Evolutionary conservation across 2,888 invertebrate species (phyloP).

Genomic region (Idaea straminata): DNA sequence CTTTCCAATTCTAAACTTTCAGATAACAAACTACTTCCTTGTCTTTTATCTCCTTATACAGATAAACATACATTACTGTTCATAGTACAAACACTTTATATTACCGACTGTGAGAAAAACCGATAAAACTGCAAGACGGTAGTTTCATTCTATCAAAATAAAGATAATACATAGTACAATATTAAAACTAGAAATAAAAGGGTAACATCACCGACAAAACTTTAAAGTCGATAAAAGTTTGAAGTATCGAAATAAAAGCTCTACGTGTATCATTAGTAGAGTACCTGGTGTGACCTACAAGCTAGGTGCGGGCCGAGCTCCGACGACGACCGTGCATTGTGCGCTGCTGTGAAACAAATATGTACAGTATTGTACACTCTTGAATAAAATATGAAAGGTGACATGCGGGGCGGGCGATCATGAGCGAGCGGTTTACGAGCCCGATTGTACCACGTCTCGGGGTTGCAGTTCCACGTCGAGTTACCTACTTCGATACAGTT

Average conservation of each 20-base stretch:
- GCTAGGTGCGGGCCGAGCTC: neutral
- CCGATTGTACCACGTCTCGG: slow-evolving; percentile 11
- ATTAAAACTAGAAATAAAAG: neutral
- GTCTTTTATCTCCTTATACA: too few species aligned
- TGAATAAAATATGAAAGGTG: slow-evolving; percentile 16
- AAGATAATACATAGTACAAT: neutral
- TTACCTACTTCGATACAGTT: slow-evolving; percentile 8
- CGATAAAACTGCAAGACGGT: neutral
- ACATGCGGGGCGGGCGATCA: slow-evolving; percentile 16
- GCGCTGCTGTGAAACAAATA: slow-evolving; percentile 9
- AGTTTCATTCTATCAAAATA: neutral
- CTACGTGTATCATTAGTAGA: neutral
- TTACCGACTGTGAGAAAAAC: neutral
- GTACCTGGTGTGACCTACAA: neutral
- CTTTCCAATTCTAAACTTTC: too few species aligned
- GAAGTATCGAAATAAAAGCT: neutral
- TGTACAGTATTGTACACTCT: slow-evolving; percentile 10
- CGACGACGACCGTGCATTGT: slow-evolving; percentile 9
- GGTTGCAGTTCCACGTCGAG: neutral
- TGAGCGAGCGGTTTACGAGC: slow-evolving; percentile 15
- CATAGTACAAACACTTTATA: neutral
- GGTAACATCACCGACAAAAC: neutral
- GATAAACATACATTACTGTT: neutral
- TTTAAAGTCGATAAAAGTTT: neutral
- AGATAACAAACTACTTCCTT: too few species aligned